Percentiles rank a stretch among this genome's conserved stretches.
phyloP scores from a whole-genome alignment of 1,140 invertebrate species.

The Heliconius eleuchia region DNA sequence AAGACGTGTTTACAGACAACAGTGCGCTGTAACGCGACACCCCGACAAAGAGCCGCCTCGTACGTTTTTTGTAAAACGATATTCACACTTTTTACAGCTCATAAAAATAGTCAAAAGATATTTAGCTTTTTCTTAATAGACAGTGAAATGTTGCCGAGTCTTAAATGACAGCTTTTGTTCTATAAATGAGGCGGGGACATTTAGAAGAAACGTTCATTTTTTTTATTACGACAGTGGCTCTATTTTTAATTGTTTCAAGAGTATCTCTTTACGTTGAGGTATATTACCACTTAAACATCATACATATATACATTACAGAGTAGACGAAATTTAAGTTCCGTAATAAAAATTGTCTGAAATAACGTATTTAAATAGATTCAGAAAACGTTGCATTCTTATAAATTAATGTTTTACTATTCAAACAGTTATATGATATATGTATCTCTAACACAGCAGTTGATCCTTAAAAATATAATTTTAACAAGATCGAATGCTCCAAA shows the following conservation, averaged over 20 bases:
- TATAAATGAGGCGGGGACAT: constrained; percentile 75
- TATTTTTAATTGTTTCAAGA: constrained; percentile 70
- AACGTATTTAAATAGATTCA: constrained; percentile 11
- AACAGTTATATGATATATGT: constrained; percentile 31
- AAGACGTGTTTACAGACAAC: constrained; percentile 79
- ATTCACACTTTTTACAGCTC: constrained; percentile 75
- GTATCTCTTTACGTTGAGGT: constrained; percentile 56
- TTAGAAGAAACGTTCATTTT: constrained; percentile 60
- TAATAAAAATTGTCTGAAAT: constrained; percentile 16
- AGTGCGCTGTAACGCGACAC: constrained; percentile 65
- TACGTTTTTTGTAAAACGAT: constrained; percentile 77
- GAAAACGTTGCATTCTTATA: not conserved
- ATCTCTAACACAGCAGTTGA: constrained; percentile 4
- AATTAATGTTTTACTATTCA: constrained; percentile 26
- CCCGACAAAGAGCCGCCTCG: constrained; percentile 73
- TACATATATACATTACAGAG: constrained; percentile 15
- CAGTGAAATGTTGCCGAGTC: constrained; percentile 78
- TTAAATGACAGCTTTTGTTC: constrained; percentile 79
- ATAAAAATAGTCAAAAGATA: constrained; percentile 80
- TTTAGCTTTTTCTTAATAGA: constrained; percentile 74
- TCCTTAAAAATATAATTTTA: constrained; percentile 61
- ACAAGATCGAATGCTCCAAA: constrained; percentile 59
- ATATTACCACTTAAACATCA: constrained; percentile 43
- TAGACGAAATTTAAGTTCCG: constrained; percentile 21
- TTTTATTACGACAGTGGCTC: constrained; percentile 68